Evolutionary conservation across 2,797 vertebrate genomes (phyloP), one percentile per base, ranked within the genome.

Genomic region (Darevskia nairensis): DNA sequence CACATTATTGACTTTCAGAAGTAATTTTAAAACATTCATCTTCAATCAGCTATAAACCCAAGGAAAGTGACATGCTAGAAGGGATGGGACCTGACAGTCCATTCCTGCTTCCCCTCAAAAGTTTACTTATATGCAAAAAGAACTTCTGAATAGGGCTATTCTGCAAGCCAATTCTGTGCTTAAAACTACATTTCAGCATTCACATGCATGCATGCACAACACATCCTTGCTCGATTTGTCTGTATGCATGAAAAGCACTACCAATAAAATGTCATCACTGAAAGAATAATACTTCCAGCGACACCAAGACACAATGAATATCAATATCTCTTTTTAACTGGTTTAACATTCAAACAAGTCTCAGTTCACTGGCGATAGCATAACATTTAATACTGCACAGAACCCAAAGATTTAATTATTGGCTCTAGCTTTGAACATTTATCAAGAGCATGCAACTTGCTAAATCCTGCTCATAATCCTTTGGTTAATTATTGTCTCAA

Each of bases 401-500:
- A 94, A 64, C 50, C 35, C 19, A 89, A 4, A 89, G 25, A 87
- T 82, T 90, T 81, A 84, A 0, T 83, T 91, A 4, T 29, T 91
- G 81, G 6, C 15, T 88, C 89, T 86, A 41, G 5, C 77, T 72
- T 92, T 92, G 35, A n/a, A 72, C 1, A 88, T 68, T 11, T 86
- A 69, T 27, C 39, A 89, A 74, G n/a, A 75, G 25, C 0, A 86
- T 79, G 72, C 77, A 86, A 50, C 86, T 86, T 69, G 21, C 9
- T 55, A 94, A 94, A 92, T 91, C 74, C 4, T 93, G 91, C 92
- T 89, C 86, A 66, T 64, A 94, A 93, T 88, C 44, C 41, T 86
- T 85, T 88, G 71, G 86, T 76, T 92, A 91, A 88, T 77, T 92
- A 89, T 29, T 91, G 3, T 87, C 92, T 91, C 86, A 90, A 1